Conservation (phyloP, 2,797 vertebrate species). For the Apogon talboti region DNA sequence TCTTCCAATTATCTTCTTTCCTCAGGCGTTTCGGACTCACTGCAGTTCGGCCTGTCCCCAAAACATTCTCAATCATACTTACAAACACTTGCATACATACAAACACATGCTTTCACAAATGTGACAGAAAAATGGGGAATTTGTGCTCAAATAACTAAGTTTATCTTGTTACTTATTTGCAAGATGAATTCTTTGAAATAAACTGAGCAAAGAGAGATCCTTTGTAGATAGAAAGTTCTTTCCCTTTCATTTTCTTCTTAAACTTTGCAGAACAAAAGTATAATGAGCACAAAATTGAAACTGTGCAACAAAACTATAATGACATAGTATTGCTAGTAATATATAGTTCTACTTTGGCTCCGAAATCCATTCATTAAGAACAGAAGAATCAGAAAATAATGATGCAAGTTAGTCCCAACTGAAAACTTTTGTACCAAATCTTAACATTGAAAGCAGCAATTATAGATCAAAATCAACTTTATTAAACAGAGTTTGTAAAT, state of each 20-base stretch:
- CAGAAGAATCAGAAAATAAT: background rate
- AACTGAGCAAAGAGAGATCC: background rate
- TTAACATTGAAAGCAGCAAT: background rate
- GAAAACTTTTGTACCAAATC: background rate
- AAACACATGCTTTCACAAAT: constrained; percentile 20
- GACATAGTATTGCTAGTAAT: background rate
- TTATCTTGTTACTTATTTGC: constrained; percentile 4
- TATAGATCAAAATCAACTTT: background rate
- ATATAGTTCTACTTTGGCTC: too few species aligned
- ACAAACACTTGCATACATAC: constrained; percentile 19
- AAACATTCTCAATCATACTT: constrained; percentile 37
- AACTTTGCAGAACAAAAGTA: background rate
- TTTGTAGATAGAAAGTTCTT: constrained; percentile 8
- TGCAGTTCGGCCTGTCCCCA: constrained; percentile 43
- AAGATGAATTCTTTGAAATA: constrained; percentile 1
- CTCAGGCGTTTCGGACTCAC: constrained; percentile 63
- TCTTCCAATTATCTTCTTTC: constrained; percentile 70
- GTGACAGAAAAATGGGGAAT: constrained; percentile 34
- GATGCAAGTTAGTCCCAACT: background rate
- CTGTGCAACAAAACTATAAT: background rate
- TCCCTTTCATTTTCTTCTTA: background rate
- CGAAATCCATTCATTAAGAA: background rate
- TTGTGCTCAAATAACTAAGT: constrained; percentile 17
- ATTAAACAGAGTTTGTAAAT: background rate
- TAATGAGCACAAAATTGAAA: constrained; percentile 4